A percentile compares a stretch with the other conserved stretches of the same genome.
These are phyloP conservation scores for Glaucidium brasilianum DNA, from an alignment of 2,113 vertebrate species.

Conservation along the genomic window DNA sequence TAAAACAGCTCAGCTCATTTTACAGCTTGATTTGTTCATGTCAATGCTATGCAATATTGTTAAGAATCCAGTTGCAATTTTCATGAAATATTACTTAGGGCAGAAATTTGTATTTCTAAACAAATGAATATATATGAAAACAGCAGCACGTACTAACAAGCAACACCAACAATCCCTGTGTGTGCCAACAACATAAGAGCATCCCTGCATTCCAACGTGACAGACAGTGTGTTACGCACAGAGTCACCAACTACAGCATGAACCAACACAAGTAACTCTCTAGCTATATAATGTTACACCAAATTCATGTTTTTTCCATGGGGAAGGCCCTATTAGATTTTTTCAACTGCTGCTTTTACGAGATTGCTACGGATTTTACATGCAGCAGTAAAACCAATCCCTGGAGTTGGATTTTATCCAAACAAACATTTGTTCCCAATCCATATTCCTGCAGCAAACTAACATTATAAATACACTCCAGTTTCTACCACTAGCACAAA, in stretches of 20 bases:
- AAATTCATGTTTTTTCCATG: not conserved
- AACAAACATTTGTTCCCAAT: constrained; percentile 37
- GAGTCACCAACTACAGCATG: not conserved
- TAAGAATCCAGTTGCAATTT: not conserved
- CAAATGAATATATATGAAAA: not conserved
- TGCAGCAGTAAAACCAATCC: not conserved
- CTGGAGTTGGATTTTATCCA: constrained; percentile 24
- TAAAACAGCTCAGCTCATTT: not conserved
- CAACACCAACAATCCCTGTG: accelerated
- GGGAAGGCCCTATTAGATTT: not conserved
- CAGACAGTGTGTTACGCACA: not conserved
- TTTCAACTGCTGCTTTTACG: not conserved
- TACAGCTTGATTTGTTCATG: not conserved
- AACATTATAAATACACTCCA: constrained; percentile 24
- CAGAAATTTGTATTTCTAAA: not conserved
- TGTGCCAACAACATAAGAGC: not conserved
- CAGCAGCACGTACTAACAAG: accelerated
- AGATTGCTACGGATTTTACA: not conserved
- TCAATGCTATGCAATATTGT: not conserved
- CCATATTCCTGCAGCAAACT: not conserved
- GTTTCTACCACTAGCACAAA: not conserved
- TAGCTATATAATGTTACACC: not conserved
- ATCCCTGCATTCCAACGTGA: not conserved
- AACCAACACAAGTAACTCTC: not conserved
- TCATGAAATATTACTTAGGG: not conserved